phyloP scores from a whole-genome alignment of 2,888 invertebrate species.

The Perithous albicinctus region DNA sequence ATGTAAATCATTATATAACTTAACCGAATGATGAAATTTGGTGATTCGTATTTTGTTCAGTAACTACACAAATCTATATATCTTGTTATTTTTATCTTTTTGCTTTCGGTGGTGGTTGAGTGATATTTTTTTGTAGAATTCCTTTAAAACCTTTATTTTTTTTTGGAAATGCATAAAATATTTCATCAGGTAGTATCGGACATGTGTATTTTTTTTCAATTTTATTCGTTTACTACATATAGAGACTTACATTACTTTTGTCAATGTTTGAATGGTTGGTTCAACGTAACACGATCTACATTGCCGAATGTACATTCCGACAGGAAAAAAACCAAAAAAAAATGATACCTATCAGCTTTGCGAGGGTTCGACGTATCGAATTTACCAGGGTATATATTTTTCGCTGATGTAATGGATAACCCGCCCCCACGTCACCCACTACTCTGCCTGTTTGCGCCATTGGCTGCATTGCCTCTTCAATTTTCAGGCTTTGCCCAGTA shows the following conservation, averaged over 20 bases:
- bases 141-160: no score
- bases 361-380: constrained; percentile 12
- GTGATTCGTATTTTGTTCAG: no score
- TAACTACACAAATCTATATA: no score
- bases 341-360: background rate
- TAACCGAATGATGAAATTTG: background rate
- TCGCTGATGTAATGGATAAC: constrained; percentile 18
- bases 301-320: background rate
- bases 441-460: background rate
- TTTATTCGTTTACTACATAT: no score
- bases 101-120: no score
- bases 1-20: background rate
- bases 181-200: background rate
- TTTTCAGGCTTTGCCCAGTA: no score
- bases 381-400: constrained; percentile 35
- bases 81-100: background rate
- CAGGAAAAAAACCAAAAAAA: constrained; percentile 4
- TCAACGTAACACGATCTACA: background rate
- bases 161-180: no score
- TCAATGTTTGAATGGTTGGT: background rate
- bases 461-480: no score
- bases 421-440: background rate
- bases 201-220: background rate
- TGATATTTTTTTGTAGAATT: no score
- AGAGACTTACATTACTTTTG: background rate